Conservation (phyloP, 2,797 vertebrate species). For the Gorsachius magnificus region DNA sequence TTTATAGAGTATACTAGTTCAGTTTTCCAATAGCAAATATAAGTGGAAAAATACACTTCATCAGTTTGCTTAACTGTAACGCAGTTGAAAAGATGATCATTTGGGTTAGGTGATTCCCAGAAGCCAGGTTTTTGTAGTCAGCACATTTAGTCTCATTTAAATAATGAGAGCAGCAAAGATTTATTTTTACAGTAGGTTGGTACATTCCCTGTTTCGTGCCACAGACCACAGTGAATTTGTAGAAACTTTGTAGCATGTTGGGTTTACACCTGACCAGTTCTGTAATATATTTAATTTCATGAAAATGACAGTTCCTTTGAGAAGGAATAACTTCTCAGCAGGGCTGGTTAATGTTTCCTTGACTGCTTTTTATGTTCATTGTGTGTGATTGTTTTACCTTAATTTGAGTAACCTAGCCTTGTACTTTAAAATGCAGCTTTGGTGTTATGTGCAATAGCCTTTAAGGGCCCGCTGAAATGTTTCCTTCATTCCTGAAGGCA, state of each 20-base stretch:
- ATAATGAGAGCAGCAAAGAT: neutral
- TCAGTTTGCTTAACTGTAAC: neutral
- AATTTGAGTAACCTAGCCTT: neutral
- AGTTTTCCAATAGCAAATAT: neutral
- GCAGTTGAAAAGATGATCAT: neutral
- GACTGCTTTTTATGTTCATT: neutral
- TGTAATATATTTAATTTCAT: neutral
- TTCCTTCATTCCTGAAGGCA: slow-evolving; percentile 12
- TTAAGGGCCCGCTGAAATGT: neutral
- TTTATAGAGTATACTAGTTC: neutral
- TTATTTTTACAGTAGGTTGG: neutral
- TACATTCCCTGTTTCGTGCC: neutral
- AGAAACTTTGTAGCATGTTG: neutral
- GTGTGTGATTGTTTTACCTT: neutral
- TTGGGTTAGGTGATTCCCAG: neutral
- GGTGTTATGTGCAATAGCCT: neutral
- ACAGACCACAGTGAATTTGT: neutral
- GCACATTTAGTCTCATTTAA: neutral
- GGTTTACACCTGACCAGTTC: neutral
- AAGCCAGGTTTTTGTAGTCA: neutral
- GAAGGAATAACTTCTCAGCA: neutral
- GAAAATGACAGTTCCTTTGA: neutral
- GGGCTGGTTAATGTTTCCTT: neutral
- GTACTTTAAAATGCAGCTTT: neutral
- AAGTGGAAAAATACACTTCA: neutral